Conservation (phyloP, 2,113 vertebrate genomes). For the Sorex araneus region DNA sequence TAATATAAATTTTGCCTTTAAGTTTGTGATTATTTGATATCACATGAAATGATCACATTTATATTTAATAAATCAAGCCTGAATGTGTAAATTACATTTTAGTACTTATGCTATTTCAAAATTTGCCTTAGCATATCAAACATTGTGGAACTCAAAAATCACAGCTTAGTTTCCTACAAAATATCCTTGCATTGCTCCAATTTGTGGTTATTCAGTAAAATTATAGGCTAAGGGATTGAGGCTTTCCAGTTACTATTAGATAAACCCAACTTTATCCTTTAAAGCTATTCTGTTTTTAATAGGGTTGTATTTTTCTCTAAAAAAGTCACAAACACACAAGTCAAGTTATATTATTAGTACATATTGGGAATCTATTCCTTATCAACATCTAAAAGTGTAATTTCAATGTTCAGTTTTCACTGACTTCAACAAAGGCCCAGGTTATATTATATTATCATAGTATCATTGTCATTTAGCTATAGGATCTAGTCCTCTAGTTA, state of each 20-base stretch:
- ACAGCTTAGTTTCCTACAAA: constrained; percentile 76
- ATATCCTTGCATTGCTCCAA: constrained; percentile 77
- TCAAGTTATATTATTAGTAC: constrained; percentile 24
- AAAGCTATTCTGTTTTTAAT: constrained; percentile 63
- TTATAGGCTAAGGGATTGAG: constrained; percentile 71
- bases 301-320: constrained; percentile 62
- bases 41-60: constrained; percentile 37
- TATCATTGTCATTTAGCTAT: neutral
- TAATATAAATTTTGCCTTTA: neutral
- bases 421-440: constrained; percentile 45
- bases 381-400: neutral
- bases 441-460: neutral
- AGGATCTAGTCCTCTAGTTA: neutral
- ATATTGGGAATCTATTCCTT: constrained; percentile 46
- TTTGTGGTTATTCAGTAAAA: constrained; percentile 79
- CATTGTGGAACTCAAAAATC: constrained; percentile 78
- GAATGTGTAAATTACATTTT: constrained; percentile 64
- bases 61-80: constrained; percentile 67
- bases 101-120: neutral
- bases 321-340: constrained; percentile 63
- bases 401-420: constrained; percentile 28
- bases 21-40: constrained; percentile 50
- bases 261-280: constrained; percentile 69
- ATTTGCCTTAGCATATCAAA: constrained; percentile 30
- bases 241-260: constrained; percentile 79